Base-by-base conservation (phyloP, 2,888 invertebrate species). In the Choristoneura rosaceana region DNA sequence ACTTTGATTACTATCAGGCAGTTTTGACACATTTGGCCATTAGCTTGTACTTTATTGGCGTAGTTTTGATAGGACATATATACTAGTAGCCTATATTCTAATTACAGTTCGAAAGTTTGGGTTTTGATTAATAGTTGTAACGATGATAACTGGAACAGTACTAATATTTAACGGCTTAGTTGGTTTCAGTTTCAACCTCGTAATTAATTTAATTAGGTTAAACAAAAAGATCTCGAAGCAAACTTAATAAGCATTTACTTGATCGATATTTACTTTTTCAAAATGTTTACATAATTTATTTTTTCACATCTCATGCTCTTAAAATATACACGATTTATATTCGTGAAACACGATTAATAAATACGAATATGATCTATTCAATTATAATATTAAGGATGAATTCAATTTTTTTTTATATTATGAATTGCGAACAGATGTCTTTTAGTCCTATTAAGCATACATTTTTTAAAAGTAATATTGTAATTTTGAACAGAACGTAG, bases 61-160 rank as follows among this genome's bases (percentile, higher is more conserved):
- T 43, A 69, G 55, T 63, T 69, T 43, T 45, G 43, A 45, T 55
- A 55, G 61, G 69, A 63, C 63, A 45, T 55, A 55, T 25, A 63
- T 45, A 52, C 52, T 9, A 62, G 38, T 10, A 34, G 38, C 59
- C 38, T 38, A 59, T 69, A 55, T 34, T 63, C 43, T 55, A 63
- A 58, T 63, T 45, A 69, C 55, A 69, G 62, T 69, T 62, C 43
- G 45, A 63, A 69, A 62, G 52, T 69, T 69, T 12, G 52, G 55
- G 69, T 34, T 43, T 34, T 55, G 61, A 69, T 63, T 45, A 62
- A 69, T 69, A 69, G 62, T 52, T 43, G 12, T 34, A 25, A 12
- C 55, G 25, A 55, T 12, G 25, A 60, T 4, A 52, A n/a, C 43
- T 62, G 38, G 38, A 25, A 55, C 55, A 25, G 55, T 25, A 55